Conservation (phyloP, 2,888 invertebrate species). For the Philhelius pedissequus region DNA sequence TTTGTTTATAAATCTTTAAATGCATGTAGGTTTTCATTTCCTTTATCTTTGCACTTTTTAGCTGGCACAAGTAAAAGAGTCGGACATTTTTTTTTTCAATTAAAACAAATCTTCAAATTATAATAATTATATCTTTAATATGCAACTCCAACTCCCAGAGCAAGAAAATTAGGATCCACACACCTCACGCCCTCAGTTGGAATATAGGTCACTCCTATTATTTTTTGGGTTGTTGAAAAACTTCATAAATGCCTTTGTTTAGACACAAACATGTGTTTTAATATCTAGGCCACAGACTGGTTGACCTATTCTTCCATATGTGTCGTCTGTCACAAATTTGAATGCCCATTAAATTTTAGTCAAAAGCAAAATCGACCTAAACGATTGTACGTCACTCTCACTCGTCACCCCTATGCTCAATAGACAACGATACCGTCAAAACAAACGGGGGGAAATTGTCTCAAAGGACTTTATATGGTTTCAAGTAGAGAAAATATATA, state of each 20-base stretch:
- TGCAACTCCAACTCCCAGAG: not conserved
- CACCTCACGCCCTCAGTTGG: not conserved
- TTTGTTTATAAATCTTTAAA: not conserved
- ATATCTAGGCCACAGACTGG: slow-evolving; percentile 1
- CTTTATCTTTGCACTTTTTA: not conserved
- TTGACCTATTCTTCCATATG: not conserved
- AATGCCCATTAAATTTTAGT: not conserved
- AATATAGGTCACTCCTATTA: not conserved
- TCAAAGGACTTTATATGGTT: not conserved
- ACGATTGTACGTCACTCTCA: not conserved
- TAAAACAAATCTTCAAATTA: not conserved
- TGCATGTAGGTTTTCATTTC: not conserved
- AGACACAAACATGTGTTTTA: not conserved
- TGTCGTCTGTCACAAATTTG: not conserved
- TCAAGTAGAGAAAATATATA: not conserved
- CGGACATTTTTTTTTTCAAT: not conserved
- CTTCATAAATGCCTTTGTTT: not conserved
- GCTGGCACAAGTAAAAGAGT: not conserved
- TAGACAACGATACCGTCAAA: not conserved
- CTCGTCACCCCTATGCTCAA: not conserved
- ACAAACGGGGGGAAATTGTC: not conserved
- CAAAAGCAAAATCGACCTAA: not conserved
- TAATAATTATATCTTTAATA: not conserved
- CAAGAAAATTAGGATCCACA: not conserved
- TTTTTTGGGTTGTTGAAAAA: not conserved